phyloP scores from a whole-genome alignment of 2,113 vertebrate species.

The Mugil cephalus region DNA sequence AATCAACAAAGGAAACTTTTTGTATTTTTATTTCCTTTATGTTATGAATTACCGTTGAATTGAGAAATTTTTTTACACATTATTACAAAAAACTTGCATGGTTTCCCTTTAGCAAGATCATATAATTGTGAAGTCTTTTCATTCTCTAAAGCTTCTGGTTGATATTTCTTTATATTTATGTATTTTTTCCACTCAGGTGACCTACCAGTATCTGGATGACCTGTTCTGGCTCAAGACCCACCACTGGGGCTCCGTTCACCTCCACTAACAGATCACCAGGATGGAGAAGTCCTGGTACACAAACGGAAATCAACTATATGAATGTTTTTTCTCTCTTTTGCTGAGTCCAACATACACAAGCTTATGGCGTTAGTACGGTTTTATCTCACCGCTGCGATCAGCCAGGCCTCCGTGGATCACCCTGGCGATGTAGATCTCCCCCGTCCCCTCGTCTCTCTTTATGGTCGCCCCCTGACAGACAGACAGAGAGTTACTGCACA shows the following conservation, averaged over 20 bases:
- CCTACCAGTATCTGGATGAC: slow-evolving; percentile 93
- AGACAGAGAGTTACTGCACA: background rate
- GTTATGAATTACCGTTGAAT: too few relatives aligned
- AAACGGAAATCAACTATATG: background rate
- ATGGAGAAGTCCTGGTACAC: slow-evolving; percentile 86
- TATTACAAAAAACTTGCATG: too few relatives aligned
- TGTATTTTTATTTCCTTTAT: too few relatives aligned
- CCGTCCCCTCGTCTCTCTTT: slow-evolving; percentile 89
- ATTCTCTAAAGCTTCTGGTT: too few relatives aligned
- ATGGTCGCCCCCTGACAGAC: slow-evolving; percentile 91
- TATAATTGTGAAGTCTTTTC: too few relatives aligned
- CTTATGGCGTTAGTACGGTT: background rate
- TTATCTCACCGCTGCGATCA: slow-evolving; percentile 90
- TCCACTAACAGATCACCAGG: slow-evolving; percentile 92
- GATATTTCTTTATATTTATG: too few relatives aligned
- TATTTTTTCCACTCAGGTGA: background rate
- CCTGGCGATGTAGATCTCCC: slow-evolving; percentile 91
- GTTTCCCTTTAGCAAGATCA: too few relatives aligned
- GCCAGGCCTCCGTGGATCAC: slow-evolving; percentile 93
- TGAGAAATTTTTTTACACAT: too few relatives aligned
- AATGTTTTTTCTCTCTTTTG: too few relatives aligned
- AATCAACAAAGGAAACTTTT: too few relatives aligned
- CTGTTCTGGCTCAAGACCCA: slow-evolving; percentile 90
- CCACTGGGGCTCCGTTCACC: slow-evolving; percentile 91
- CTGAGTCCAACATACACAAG: too few relatives aligned